These are phyloP conservation scores for Listronotus bonariensis DNA, from an alignment of 1,140 invertebrate genomes.

Conservation along the genomic window DNA sequence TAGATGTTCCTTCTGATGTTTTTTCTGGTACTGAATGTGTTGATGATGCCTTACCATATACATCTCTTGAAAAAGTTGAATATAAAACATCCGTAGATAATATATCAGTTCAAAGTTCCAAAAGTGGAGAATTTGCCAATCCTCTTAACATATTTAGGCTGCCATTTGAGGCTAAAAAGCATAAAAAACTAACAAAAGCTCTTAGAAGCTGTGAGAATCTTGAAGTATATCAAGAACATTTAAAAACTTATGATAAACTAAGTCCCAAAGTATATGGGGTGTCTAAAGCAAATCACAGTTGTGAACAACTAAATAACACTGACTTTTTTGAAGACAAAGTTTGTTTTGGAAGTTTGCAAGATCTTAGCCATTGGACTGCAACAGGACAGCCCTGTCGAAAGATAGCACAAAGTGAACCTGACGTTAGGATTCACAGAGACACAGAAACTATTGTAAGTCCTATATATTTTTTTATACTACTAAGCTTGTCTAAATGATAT, in stretches of 20 bases:
- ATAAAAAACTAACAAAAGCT: constrained; percentile 43
- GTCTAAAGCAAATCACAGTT: constrained; percentile 59
- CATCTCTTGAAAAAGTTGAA: neutral
- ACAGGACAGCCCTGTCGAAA: constrained; percentile 31
- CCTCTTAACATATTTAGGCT: constrained; percentile 49
- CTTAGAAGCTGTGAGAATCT: constrained; percentile 50
- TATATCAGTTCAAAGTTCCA: constrained; percentile 60
- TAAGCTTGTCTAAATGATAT: neutral
- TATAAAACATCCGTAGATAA: constrained; percentile 57
- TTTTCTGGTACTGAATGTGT: neutral
- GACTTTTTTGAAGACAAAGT: constrained; percentile 46
- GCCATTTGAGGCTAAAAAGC: constrained; percentile 46
- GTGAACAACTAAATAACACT: constrained; percentile 61
- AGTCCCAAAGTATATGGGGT: constrained; percentile 65
- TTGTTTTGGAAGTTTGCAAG: constrained; percentile 52
- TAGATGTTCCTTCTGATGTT: constrained; percentile 48
- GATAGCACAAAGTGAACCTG: constrained; percentile 52
- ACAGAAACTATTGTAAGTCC: constrained; percentile 29
- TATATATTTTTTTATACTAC: neutral
- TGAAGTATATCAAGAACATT: constrained; percentile 38
- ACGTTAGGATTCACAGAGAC: constrained; percentile 47
- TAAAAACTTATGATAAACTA: constrained; percentile 55
- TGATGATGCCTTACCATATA: neutral
- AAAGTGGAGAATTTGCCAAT: constrained; percentile 57
- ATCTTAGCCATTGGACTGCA: constrained; percentile 44